phyloP scores from a whole-genome alignment of 2,888 invertebrate species.

The Tenthredo notha region DNA sequence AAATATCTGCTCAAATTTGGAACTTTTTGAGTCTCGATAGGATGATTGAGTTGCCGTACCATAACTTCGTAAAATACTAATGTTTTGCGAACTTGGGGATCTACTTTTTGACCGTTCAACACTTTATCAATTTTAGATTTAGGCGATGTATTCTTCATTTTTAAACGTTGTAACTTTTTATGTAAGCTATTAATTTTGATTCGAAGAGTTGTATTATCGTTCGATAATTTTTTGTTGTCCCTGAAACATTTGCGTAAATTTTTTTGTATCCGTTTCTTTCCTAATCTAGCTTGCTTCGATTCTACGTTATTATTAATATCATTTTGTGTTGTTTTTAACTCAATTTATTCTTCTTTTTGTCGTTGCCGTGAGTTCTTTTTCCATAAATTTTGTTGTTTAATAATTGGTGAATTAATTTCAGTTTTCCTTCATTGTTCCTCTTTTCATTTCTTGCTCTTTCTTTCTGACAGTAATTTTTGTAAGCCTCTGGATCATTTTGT shows the following conservation, averaged over 20 bases:
- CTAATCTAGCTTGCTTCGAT: constrained; percentile 54
- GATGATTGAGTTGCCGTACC: too few relatives aligned
- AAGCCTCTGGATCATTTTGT: too few relatives aligned
- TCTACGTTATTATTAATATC: constrained; percentile 40
- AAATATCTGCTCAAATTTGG: too few relatives aligned
- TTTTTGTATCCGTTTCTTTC: too few relatives aligned
- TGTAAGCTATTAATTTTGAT: constrained; percentile 39
- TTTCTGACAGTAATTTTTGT: too few relatives aligned
- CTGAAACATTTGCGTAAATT: too few relatives aligned
- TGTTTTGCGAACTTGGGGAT: too few relatives aligned
- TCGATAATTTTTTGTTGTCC: too few relatives aligned
- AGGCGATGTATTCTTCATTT: constrained; percentile 46
- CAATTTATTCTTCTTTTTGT: constrained; percentile 43
- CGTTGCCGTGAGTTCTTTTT: constrained; percentile 42
- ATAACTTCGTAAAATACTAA: too few relatives aligned
- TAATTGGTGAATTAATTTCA: constrained; percentile 53
- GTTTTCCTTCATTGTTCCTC: constrained; percentile 51
- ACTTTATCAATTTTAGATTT: constrained; percentile 40
- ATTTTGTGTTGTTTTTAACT: background rate
- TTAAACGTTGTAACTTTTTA: constrained; percentile 46
- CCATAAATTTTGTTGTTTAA: constrained; percentile 54
- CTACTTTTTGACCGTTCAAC: too few relatives aligned
- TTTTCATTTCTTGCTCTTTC: too few relatives aligned
- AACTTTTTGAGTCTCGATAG: too few relatives aligned
- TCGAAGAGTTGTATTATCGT: constrained; percentile 44